A percentile compares a stretch with the other conserved stretches of the same genome.
Evolutionary conservation across 92 coral and sea anemone species (phyloP).

Genomic region (Epizoanthus stellaris): DNA sequence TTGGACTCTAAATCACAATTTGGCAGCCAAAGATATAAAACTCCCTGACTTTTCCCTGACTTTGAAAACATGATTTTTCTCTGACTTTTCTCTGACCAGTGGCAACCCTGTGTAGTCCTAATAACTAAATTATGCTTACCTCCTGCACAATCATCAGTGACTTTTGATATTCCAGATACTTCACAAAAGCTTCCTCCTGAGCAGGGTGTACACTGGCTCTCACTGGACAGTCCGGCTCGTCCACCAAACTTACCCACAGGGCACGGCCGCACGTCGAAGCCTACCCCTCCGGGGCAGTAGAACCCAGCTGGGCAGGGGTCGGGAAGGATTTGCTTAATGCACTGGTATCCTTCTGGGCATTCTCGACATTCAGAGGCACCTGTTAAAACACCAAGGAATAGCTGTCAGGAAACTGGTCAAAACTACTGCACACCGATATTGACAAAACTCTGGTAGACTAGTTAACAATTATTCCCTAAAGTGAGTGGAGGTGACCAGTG

Average conservation of each 20-base stretch:
- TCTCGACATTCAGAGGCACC: constrained; percentile 86
- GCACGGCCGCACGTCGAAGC: constrained; percentile 89
- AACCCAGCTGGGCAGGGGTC: constrained; percentile 98
- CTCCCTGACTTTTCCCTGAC: too few relatives aligned
- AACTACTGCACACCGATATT: background rate
- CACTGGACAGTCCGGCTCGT: constrained; percentile 70
- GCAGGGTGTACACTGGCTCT: constrained; percentile 83
- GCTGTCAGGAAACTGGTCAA: background rate
- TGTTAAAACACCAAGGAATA: constrained; percentile 4
- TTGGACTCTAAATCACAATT: too few relatives aligned
- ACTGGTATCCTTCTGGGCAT: constrained; percentile 95
- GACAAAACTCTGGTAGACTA: too few relatives aligned
- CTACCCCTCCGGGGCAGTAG: constrained; percentile 90
- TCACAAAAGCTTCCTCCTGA: constrained; percentile 90
- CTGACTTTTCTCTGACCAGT: too few relatives aligned
- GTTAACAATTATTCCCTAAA: too few relatives aligned
- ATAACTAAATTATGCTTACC: constrained; percentile 58
- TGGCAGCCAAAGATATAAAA: too few relatives aligned
- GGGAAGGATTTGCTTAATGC: constrained; percentile 79
- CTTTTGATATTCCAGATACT: constrained; percentile 81
- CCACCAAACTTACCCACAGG: constrained; percentile 96
- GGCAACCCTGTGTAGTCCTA: too few relatives aligned
- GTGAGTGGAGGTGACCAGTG: too few relatives aligned
- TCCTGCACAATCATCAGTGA: constrained; percentile 82
- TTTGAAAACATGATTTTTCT: too few relatives aligned